These are phyloP conservation scores for Dolichopus griseipennis DNA, from an alignment of 2,888 invertebrate genomes.

Conservation along the genomic window DNA sequence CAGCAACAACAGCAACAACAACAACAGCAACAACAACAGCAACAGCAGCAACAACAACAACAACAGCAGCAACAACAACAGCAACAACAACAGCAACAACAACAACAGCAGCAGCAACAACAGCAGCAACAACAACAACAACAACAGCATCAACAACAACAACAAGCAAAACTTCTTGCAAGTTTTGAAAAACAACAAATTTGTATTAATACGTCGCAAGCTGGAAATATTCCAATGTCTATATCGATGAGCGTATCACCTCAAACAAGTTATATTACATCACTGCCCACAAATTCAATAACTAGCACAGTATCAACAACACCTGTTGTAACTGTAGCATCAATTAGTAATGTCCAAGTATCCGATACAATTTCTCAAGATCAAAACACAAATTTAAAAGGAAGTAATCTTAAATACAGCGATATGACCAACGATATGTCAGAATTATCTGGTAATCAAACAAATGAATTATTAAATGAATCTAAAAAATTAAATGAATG, in stretches of 20 bases:
- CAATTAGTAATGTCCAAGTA: neutral
- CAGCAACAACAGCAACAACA: conserved; percentile 27
- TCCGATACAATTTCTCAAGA: neutral
- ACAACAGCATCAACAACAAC: conserved; percentile 17
- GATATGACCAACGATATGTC: neutral
- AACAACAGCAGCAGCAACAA: conserved; percentile 46
- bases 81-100: conserved; percentile 20
- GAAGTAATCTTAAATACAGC: neutral
- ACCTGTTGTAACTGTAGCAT: neutral
- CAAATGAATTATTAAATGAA: neutral
- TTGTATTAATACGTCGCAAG: conserved; percentile 1
- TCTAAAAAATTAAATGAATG: neutral
- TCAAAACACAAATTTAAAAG: neutral
- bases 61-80: conserved; percentile 18
- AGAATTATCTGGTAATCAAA: neutral
- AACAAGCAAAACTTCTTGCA: neutral
- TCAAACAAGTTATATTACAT: conserved; percentile 20
- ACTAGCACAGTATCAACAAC: conserved; percentile 23
- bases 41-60: conserved; percentile 35
- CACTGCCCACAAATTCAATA: conserved; percentile 17
- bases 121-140: conserved; percentile 35
- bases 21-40: conserved; percentile 44
- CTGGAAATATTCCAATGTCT: conserved; percentile 15
- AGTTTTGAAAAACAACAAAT: conserved; percentile 12
- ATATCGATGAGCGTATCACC: conserved; percentile 12